Conservation (phyloP, 2,797 vertebrate species). For the Vipera latastei region DNA sequence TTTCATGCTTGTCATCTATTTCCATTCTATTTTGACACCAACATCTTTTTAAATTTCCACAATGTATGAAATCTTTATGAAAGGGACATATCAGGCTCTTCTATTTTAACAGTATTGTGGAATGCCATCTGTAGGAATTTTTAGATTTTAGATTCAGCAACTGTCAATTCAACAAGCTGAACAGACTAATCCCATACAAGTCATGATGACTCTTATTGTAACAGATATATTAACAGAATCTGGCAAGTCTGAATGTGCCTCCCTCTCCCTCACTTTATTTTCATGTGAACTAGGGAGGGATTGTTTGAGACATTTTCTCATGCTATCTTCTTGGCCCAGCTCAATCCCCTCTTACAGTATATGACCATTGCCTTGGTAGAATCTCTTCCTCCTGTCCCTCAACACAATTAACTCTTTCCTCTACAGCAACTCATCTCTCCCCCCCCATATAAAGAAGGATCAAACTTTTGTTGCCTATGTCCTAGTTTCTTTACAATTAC, state of each 20-base stretch:
- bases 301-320: background rate
- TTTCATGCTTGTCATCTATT: background rate
- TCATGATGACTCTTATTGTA: background rate
- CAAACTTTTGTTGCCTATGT: background rate
- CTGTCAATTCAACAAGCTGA: background rate
- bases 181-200: background rate
- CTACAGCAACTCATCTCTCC: background rate
- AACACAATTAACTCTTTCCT: background rate
- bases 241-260: background rate
- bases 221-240: background rate
- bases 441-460: background rate
- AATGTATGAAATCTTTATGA: background rate
- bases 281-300: background rate
- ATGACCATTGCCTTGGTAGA: background rate
- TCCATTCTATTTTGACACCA: background rate
- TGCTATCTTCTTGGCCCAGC: background rate
- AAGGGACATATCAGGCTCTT: background rate
- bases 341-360: background rate
- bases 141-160: background rate
- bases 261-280: background rate
- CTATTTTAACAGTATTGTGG: background rate
- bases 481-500: background rate
- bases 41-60: background rate
- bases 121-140: background rate
- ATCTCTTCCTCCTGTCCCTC: background rate